phyloP scores from a whole-genome alignment of 2,113 vertebrate genomes.

The Ornithorhynchus anatinus region DNA sequence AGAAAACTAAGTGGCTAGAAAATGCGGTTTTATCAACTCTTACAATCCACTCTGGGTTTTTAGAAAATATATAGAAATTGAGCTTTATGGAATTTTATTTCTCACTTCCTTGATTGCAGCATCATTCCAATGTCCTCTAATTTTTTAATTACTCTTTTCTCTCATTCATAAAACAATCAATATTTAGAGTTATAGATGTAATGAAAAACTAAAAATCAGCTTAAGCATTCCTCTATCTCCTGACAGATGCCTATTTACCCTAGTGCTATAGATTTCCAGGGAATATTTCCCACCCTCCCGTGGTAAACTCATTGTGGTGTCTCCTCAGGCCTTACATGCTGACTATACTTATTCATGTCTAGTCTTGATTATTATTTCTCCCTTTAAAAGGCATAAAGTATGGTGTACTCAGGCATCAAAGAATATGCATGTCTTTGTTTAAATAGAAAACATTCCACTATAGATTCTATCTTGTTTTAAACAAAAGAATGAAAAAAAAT shows the following conservation, averaged over 20 bases:
- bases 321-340: not conserved
- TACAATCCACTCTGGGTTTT: no score
- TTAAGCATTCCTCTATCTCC: not conserved
- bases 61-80: no score
- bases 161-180: no score
- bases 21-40: no score
- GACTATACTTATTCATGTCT: conserved; percentile 31
- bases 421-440: not conserved
- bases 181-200: no score
- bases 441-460: not conserved
- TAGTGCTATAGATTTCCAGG: not conserved
- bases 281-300: not conserved
- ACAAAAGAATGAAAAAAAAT: not conserved
- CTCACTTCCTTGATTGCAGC: no score
- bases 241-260: not conserved
- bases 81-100: no score
- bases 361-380: conserved; percentile 22
- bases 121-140: no score
- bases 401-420: not conserved
- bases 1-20: no score
- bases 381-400: conserved; percentile 30
- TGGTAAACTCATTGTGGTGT: not conserved
- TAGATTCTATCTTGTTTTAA: conserved; percentile 23
- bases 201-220: no score
- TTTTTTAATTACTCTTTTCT: no score